These are phyloP conservation scores for Lordiphosa mommai DNA, from an alignment of 1,140 invertebrate genomes.

Conservation along the genomic window DNA sequence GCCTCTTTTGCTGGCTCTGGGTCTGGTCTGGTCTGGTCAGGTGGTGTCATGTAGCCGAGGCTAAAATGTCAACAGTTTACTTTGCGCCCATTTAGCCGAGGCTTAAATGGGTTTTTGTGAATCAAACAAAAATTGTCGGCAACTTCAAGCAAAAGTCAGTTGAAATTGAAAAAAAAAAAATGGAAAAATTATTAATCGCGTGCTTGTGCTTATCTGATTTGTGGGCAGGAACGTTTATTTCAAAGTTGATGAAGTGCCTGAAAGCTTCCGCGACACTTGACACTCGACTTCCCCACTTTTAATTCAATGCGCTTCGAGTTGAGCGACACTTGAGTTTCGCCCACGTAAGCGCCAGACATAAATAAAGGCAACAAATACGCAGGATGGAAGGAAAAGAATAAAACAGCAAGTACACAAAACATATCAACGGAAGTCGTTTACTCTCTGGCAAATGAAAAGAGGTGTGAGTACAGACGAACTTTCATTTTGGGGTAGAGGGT, in stretches of 20 bases:
- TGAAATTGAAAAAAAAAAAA: conserved; percentile 28
- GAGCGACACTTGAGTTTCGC: conserved; percentile 45
- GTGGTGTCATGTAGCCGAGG: conserved; percentile 54
- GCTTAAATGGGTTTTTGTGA: conserved; percentile 70
- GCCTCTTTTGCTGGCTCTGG: background rate
- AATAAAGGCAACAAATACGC: conserved; percentile 47
- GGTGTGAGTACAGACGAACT: no score
- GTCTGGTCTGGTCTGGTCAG: background rate
- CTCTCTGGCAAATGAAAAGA: background rate
- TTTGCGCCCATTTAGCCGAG: conserved; percentile 68
- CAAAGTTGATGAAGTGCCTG: conserved; percentile 70
- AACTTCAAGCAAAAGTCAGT: conserved; percentile 53
- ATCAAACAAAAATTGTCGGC: conserved; percentile 61
- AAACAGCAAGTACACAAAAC: conserved; percentile 17
- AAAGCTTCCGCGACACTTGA: conserved; percentile 69
- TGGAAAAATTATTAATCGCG: conserved; percentile 39
- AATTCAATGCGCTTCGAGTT: conserved; percentile 57
- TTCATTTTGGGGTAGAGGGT: conserved; percentile 5
- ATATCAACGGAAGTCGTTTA: conserved; percentile 1
- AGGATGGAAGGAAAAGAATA: conserved; percentile 56
- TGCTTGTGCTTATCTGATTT: conserved; percentile 65
- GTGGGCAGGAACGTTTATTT: conserved; percentile 29
- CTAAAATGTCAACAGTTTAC: conserved; percentile 76
- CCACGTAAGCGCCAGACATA: conserved; percentile 33
- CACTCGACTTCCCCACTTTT: conserved; percentile 53